Conservation (phyloP, 2,113 vertebrate species). For the Otocyon megalotis region DNA sequence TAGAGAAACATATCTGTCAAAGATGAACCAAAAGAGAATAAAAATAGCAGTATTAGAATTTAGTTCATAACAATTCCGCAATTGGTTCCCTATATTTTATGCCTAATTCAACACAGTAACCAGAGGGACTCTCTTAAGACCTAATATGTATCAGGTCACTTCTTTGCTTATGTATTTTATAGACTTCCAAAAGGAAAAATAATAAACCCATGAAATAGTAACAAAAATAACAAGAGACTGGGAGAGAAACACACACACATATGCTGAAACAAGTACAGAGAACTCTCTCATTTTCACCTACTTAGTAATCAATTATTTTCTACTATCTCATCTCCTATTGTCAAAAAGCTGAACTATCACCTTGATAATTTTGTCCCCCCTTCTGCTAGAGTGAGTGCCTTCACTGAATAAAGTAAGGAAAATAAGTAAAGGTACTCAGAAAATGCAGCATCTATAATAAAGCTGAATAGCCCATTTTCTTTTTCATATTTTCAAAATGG, state of each 20-base stretch:
- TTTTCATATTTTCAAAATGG: neutral
- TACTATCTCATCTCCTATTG: neutral
- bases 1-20: neutral
- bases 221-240: neutral
- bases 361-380: neutral
- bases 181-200: neutral
- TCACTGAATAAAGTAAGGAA: neutral
- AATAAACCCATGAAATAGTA: neutral
- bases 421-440: neutral
- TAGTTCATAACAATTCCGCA: neutral
- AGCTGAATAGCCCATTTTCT: neutral
- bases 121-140: neutral
- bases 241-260: neutral
- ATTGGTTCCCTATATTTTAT: neutral
- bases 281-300: neutral
- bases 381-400: neutral
- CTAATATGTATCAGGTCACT: neutral
- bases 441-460: neutral
- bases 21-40: neutral
- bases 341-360: neutral
- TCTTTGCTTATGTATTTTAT: neutral
- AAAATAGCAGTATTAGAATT: neutral
- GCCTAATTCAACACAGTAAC: neutral
- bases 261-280: neutral
- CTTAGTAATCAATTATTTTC: neutral